A percentile compares a stretch with the other conserved stretches of the same genome.
Evolutionary conservation across 1,140 invertebrate genomes (phyloP).

Genomic region (Maconellicoccus hirsutus): DNA sequence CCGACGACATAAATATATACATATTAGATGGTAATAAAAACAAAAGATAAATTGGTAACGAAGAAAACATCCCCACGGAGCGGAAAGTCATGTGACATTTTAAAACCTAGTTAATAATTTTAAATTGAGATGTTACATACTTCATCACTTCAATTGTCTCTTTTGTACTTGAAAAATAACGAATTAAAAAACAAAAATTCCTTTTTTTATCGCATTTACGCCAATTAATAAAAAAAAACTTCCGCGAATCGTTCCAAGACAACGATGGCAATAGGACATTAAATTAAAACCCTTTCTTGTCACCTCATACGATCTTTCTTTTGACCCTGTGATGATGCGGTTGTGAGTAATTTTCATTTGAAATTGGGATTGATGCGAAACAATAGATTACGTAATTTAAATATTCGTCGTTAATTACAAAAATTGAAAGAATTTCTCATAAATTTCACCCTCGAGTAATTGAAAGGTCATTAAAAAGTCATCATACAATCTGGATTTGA

Average conservation of each 20-base stretch:
- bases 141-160: neutral
- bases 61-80: neutral
- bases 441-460: slow-evolving; percentile 8
- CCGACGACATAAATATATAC: too few species aligned
- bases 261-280: neutral
- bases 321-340: neutral
- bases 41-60: neutral
- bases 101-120: neutral
- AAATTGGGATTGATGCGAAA: neutral
- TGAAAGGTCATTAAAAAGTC: neutral
- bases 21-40: neutral
- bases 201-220: neutral
- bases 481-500: neutral
- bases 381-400: neutral
- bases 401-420: neutral
- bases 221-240: neutral
- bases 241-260: neutral
- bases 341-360: neutral
- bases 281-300: neutral
- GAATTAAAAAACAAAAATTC: neutral
- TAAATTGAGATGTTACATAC: neutral
- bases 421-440: neutral
- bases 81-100: too few species aligned
- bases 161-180: too few species aligned
- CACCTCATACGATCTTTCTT: neutral